Evolutionary conservation across 1,140 invertebrate species (phyloP).

Genomic region (Diorhabda sublineata): DNA sequence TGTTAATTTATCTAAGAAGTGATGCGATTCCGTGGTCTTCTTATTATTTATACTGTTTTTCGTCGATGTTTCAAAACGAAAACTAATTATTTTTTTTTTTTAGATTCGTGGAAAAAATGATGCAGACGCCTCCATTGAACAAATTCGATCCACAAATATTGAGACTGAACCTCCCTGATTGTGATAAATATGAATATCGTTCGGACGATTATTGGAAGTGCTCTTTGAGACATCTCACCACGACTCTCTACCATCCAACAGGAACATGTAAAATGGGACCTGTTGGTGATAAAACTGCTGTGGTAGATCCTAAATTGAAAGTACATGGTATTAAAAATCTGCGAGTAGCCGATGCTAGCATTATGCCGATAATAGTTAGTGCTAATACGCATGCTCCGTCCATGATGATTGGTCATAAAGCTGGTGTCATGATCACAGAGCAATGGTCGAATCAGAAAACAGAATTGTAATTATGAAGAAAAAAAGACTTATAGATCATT

Average conservation of each 20-base stretch:
- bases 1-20: no score
- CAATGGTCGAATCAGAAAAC: slow-evolving; percentile 28
- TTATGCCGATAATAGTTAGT: slow-evolving; percentile 67
- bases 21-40: no score
- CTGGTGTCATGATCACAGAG: slow-evolving; percentile 62
- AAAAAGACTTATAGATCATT: no score
- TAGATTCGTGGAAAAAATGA: slow-evolving; percentile 2
- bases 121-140: neutral
- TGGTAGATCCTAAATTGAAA: slow-evolving; percentile 54
- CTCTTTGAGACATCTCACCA: slow-evolving; percentile 57
- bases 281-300: slow-evolving; percentile 49
- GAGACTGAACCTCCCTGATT: slow-evolving; percentile 49
- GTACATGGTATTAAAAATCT: slow-evolving; percentile 52
- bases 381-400: slow-evolving; percentile 70
- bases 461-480: neutral
- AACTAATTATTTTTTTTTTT: neutral
- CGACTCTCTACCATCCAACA: slow-evolving; percentile 58
- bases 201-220: slow-evolving; percentile 66
- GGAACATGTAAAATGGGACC: slow-evolving; percentile 63
- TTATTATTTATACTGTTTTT: no score
- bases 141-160: neutral
- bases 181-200: slow-evolving; percentile 56
- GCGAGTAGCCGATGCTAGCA: slow-evolving; percentile 69
- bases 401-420: slow-evolving; percentile 73
- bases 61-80: no score